Evolutionary conservation across 53 echinoderm and acorn worm species (phyloP).

Genomic region (Antedon mediterranea): DNA sequence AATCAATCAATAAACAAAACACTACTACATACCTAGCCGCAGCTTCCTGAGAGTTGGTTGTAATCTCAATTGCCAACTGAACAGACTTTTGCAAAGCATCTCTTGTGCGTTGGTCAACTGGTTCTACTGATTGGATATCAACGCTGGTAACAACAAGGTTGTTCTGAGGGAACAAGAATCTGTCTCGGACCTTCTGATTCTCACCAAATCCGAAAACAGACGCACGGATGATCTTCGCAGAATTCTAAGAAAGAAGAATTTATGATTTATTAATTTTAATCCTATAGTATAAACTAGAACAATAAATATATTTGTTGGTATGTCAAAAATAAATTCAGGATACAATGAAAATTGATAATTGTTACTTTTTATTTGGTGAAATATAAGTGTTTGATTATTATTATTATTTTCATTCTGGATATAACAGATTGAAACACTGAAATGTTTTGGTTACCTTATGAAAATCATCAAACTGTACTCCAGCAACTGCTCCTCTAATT

Average conservation of each 20-base stretch:
- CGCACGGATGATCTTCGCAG: slow-evolving; percentile 96
- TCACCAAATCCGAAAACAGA: slow-evolving; percentile 89
- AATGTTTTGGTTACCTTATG: slow-evolving; percentile 58
- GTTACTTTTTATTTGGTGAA: too few species aligned
- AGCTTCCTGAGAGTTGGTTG: slow-evolving; percentile 98
- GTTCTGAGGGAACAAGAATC: slow-evolving; percentile 89
- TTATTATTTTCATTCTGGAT: not conserved
- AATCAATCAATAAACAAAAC: too few species aligned
- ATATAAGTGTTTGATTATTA: too few species aligned
- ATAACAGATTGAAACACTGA: not conserved
- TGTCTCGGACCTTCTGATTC: slow-evolving; percentile 66
- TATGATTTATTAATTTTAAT: too few species aligned
- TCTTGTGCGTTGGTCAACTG: slow-evolving; percentile 95
- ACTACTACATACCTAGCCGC: slow-evolving; percentile 51
- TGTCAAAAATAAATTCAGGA: too few species aligned
- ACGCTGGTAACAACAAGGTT: slow-evolving; percentile 87
- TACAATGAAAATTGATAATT: too few species aligned
- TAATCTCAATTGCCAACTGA: slow-evolving; percentile 97
- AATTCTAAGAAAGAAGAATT: slow-evolving; percentile 38
- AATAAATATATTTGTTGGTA: too few species aligned
- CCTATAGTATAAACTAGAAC: too few species aligned
- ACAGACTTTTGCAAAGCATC: slow-evolving; percentile 97
- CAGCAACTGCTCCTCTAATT: slow-evolving; percentile 88
- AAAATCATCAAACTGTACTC: slow-evolving; percentile 96
- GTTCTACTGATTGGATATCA: slow-evolving; percentile 99